Percentiles rank a stretch among this genome's conserved stretches.
Evolutionary conservation across 2,113 vertebrate species (phyloP).

Genomic region (Trinectes maculatus): DNA sequence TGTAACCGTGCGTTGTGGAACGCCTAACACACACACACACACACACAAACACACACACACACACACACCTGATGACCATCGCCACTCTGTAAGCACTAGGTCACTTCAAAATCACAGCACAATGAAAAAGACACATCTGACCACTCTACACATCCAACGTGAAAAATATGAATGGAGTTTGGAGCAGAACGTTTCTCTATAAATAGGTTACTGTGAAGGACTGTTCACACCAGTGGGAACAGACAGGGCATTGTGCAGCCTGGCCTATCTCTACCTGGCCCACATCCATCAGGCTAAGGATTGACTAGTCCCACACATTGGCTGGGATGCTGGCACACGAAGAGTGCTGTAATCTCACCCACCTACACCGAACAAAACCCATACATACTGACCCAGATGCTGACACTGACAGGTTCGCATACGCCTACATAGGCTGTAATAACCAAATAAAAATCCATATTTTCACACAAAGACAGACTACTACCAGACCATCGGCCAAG

Average conservation of each 20-base stretch:
- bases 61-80: slow-evolving; percentile 1
- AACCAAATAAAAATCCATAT: slow-evolving; percentile 20
- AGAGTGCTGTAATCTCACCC: slow-evolving; percentile 30
- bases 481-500: slow-evolving; percentile 13
- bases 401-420: slow-evolving; percentile 2
- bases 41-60: slow-evolving; percentile 18
- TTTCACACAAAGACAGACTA: slow-evolving; percentile 3
- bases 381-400: slow-evolving; percentile 58
- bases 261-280: slow-evolving; percentile 62
- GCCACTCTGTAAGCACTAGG: too few relatives aligned
- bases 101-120: neutral
- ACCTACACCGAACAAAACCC: slow-evolving; percentile 58
- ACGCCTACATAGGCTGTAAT: slow-evolving; percentile 38
- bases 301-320: slow-evolving; percentile 25
- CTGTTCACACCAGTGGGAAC: slow-evolving; percentile 65
- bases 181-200: slow-evolving; percentile 43
- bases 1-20: slow-evolving; percentile 32
- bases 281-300: slow-evolving; percentile 49
- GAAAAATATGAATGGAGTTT: slow-evolving; percentile 59
- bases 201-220: slow-evolving; percentile 62
- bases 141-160: slow-evolving; percentile 23
- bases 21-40: slow-evolving; percentile 12
- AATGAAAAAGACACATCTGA: neutral
- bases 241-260: slow-evolving; percentile 67
- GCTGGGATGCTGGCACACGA: slow-evolving; percentile 21